Evolutionary conservation across 2,797 vertebrate genomes (phyloP), one percentile per base, ranked within the genome.

Genomic region (Eleutherodactylus coqui): DNA sequence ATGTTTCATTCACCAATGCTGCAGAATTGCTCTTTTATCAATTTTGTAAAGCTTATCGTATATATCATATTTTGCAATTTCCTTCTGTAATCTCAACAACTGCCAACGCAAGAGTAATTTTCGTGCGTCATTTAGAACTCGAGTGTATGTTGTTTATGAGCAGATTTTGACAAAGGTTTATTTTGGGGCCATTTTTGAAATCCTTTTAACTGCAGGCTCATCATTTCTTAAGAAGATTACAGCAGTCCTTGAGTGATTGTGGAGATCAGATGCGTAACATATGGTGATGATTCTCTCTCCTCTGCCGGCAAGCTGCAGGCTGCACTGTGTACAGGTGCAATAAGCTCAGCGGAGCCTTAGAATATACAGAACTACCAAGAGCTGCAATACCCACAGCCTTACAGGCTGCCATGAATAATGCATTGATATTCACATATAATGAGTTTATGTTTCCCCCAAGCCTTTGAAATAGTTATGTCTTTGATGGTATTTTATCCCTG

Each of bases 121-220:
- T 9, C n/a, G 34, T 17, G 16, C 6, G 8, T 41, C 55, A n/a
- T 86, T 67, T 76, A 81, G 38, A n/a, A 72, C 34, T 78, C 1
- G 19, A 34, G 41, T 79, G 86, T 32, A 62, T 87, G 10, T 84
- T 79, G 67, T 80, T 84, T 79, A 75, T 36, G 34, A 69, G 27
- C 43, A 55, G 53, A 29, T 67, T 86, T 49, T 64, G 16, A 73
- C 38, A 69, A 36, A 51, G 75, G 60, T 83, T 75, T 81, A 70
- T 79, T 87, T 67, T 41, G 29, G 60, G 72, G 10, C 72, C 79
- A 9, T 83, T 87, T 87, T 43, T 9, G 24, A 83, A 79, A 83
- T 79, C 82, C 69, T 67, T 87, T 87, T 80, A 87, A 80, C 67
- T 84, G 86, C 86, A 81, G 77, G 82, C 86, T 84, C 82, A 80